Percentiles rank a stretch among this genome's conserved stretches.
phyloP scores from a whole-genome alignment of 2,113 vertebrate genomes.

The Odocoileus virginianus region DNA sequence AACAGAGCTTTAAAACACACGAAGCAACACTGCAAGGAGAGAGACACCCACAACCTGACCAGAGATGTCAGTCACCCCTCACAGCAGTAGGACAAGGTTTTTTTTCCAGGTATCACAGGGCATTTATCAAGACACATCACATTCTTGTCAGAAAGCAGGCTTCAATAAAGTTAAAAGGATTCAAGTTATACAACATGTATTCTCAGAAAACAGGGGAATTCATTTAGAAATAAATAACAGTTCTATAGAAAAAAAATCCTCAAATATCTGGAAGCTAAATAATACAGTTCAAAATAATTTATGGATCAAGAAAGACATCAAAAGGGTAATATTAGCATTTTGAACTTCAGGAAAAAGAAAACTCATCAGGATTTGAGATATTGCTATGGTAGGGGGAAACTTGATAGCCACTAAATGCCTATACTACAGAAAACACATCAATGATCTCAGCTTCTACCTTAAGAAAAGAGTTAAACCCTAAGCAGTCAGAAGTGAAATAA shows the following conservation, averaged over 20 bases:
- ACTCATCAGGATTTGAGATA: background rate
- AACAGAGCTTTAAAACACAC: background rate
- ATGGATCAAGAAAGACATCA: background rate
- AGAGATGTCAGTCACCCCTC: background rate
- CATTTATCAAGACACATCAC: background rate
- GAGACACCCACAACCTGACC: background rate
- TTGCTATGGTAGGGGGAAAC: background rate
- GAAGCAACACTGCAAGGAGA: background rate
- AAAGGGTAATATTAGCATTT: background rate
- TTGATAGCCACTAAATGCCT: background rate
- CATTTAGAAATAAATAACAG: background rate
- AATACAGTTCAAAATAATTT: background rate
- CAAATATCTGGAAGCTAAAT: background rate
- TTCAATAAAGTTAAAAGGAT: background rate
- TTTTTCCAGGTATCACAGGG: accelerated
- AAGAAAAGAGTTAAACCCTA: background rate
- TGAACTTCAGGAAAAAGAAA: background rate
- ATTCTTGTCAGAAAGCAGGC: background rate
- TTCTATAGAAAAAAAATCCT: background rate
- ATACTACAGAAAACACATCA: background rate
- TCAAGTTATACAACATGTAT: background rate
- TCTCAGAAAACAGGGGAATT: background rate
- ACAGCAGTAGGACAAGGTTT: background rate
- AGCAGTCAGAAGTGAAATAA: background rate
- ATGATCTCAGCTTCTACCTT: background rate